These are phyloP conservation scores for Capra hircus DNA, from an alignment of 2,113 vertebrate genomes.

Conservation along the genomic window DNA sequence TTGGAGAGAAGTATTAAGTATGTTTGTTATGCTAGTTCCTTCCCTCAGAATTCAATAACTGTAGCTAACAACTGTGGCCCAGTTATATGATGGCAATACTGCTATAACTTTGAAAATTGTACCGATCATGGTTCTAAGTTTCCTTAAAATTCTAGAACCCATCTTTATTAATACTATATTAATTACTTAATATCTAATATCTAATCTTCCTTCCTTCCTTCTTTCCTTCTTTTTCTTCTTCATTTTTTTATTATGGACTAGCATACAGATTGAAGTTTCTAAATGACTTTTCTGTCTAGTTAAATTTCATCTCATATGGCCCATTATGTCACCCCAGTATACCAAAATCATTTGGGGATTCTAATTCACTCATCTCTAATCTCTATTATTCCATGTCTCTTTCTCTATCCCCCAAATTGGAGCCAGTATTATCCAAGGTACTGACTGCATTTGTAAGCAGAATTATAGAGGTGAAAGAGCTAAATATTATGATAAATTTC, in stretches of 20 bases:
- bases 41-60: background rate
- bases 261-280: background rate
- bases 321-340: background rate
- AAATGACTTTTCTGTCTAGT: background rate
- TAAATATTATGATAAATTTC: conserved; percentile 19
- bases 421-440: background rate
- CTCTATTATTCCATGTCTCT: background rate
- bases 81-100: background rate
- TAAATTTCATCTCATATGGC: background rate
- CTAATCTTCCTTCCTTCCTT: background rate
- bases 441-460: background rate
- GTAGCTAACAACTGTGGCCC: background rate
- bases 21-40: background rate
- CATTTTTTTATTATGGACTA: background rate
- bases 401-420: background rate
- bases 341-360: background rate
- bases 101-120: background rate
- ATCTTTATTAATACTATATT: background rate
- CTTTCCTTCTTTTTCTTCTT: background rate
- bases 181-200: background rate
- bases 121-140: background rate
- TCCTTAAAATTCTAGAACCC: background rate
- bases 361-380: background rate
- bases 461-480: background rate
- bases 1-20: background rate